Base-by-base conservation (phyloP, 2,888 invertebrate genomes). In the Eulithis testata region DNA sequence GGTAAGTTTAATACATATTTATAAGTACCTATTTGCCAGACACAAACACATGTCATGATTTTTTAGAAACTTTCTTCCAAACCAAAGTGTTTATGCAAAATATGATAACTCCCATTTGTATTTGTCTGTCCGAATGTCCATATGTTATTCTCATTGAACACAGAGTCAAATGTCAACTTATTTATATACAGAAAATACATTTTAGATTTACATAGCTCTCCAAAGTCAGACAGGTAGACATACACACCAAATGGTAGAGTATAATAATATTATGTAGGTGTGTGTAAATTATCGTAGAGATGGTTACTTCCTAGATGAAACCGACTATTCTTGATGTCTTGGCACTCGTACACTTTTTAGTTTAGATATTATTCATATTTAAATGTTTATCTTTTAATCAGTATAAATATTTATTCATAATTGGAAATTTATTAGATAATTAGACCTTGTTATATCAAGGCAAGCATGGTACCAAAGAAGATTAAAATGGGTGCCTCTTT, bases 131-230 rank as follows among this genome's bases (percentile, higher is more conserved):
- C 36, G 6, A 37, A 11, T 9, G 12, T 52, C 37, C 55, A 52
- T 65, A 59, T 61, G 59, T 59, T 61, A 63, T 61, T 64, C 37
- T 31, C 40, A 59, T 62, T 59, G 47, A 67, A 60, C 63, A 12
- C 44, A 51, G 51, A 65, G 66, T 70, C 69, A 70, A 70, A 70
- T 65, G 69, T 67, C 66, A 70, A 52, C 47, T 65, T 63, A 52
- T 69, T 66, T 62, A 66, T 52, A 31, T 52, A 14, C 45, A 57
- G 12, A 47, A 47, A 3, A 63, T 37, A 53, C 14, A 40, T 53
- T 53, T 58, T 54, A 54, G 44, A 66, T 70, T 70, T 60, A 62
- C 68, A 70, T 70, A 66, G 54, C 62, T 66, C 61, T 57, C 47
- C 49, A 60, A 63, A 63, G 40, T 50, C 31, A 11, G 40, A 52